A percentile compares a stretch with the other conserved stretches of the same genome.
Conservation (phyloP, 2,888 invertebrate genomes). For the Hyposoter dolosus region DNA sequence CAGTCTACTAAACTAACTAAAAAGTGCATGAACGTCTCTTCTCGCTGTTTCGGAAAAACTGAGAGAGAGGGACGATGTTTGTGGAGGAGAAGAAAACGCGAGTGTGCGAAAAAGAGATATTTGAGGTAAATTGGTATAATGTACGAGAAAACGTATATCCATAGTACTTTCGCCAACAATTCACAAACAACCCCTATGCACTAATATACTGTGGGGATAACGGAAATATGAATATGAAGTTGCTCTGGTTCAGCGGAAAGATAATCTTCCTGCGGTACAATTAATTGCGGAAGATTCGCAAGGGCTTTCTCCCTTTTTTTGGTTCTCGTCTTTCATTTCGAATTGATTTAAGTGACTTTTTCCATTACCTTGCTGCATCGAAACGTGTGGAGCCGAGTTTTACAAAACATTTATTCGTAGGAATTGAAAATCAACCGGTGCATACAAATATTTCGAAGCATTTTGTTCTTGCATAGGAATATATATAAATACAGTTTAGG, state of each 20-base stretch:
- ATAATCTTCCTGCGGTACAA: neutral
- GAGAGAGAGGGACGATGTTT: neutral
- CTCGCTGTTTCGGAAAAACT: conserved; percentile 3
- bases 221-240: conserved; percentile 15
- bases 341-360: neutral
- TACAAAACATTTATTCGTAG: neutral
- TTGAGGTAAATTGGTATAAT: conserved; percentile 29
- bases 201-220: conserved; percentile 13
- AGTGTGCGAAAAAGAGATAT: neutral
- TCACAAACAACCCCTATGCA: conserved; percentile 26
- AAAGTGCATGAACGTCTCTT: conserved; percentile 15
- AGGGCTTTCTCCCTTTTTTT: neutral
- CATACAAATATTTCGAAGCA: neutral
- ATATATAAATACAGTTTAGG: neutral
- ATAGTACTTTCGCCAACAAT: conserved; percentile 32
- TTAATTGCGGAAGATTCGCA: neutral
- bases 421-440: neutral
- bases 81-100: neutral
- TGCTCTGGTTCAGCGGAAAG: neutral
- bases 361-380: neutral
- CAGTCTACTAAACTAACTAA: conserved; percentile 21
- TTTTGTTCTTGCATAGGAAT: neutral
- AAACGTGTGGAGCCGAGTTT: neutral
- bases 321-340: neutral
- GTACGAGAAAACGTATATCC: conserved; percentile 36